phyloP scores from a whole-genome alignment of 2,888 invertebrate genomes.

The Coremacera marginata region DNA sequence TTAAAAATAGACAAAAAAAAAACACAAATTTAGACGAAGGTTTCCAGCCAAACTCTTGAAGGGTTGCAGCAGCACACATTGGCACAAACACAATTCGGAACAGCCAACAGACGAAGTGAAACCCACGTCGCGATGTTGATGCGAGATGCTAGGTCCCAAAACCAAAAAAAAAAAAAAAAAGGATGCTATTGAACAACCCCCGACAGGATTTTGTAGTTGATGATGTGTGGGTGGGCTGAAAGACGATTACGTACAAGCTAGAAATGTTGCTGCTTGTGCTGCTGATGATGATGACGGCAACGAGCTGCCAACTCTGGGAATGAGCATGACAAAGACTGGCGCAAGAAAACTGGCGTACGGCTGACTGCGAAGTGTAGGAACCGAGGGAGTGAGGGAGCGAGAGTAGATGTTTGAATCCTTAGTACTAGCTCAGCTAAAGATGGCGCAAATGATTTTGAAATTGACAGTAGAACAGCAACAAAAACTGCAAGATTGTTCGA shows the following conservation, averaged over 20 bases:
- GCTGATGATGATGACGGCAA: constrained; percentile 18
- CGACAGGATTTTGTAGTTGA: neutral
- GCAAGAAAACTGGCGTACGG: constrained; percentile 38
- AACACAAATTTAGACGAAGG: constrained; percentile 5
- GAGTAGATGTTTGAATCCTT: neutral
- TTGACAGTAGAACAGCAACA: constrained; percentile 15
- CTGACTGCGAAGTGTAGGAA: neutral
- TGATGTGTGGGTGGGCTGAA: neutral
- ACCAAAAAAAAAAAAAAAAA: constrained; percentile 1
- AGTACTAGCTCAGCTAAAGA: neutral
- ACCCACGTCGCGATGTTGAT: neutral
- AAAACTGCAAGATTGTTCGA: neutral
- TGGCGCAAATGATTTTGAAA: constrained; percentile 19
- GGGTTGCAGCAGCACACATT: constrained; percentile 30
- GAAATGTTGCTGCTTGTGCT: constrained; percentile 27
- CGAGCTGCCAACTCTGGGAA: constrained; percentile 16
- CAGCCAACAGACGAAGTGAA: neutral
- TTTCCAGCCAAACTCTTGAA: constrained; percentile 18
- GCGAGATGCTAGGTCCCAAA: neutral
- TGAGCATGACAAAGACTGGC: constrained; percentile 18
- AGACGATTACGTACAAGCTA: constrained; percentile 31
- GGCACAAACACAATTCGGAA: constrained; percentile 28
- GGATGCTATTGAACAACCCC: neutral
- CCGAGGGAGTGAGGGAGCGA: neutral
- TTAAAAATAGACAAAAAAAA: neutral